Conservation (phyloP, 2,797 vertebrate genomes). For the Lagorchestes hirsutus region DNA sequence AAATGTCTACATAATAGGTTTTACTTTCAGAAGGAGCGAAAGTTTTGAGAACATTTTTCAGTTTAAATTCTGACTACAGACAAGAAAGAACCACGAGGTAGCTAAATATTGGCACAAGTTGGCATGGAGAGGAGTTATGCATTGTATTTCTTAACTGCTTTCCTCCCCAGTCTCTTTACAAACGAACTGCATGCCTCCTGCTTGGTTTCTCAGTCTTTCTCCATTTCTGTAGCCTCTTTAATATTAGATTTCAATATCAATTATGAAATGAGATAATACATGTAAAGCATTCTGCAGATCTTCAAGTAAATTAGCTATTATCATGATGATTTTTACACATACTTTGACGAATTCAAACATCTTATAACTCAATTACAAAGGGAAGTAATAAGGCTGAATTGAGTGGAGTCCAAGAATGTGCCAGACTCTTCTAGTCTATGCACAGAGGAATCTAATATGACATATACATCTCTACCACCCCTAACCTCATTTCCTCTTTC, state of each 20-base stretch:
- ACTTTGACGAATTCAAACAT: background rate
- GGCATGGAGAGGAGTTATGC: background rate
- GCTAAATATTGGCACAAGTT: background rate
- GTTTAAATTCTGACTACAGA: too few relatives aligned
- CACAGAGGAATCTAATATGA: background rate
- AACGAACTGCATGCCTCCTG: background rate
- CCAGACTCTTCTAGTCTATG: background rate
- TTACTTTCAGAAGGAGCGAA: too few relatives aligned
- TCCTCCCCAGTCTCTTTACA: background rate
- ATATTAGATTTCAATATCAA: background rate
- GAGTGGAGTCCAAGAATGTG: background rate
- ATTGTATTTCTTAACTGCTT: background rate
- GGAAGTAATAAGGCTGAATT: background rate
- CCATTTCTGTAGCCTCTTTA: background rate
- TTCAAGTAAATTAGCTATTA: too few relatives aligned
- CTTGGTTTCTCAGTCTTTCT: background rate
- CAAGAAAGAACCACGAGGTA: background rate
- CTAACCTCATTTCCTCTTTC: constrained; percentile 43
- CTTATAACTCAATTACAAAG: background rate
- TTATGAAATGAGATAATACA: background rate
- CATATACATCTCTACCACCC: background rate
- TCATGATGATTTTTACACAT: background rate
- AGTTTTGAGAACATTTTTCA: too few relatives aligned
- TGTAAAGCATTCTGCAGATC: background rate
- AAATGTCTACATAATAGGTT: too few relatives aligned